Evolutionary conservation across 2,113 vertebrate species (phyloP).

Genomic region (Bos indicus): DNA sequence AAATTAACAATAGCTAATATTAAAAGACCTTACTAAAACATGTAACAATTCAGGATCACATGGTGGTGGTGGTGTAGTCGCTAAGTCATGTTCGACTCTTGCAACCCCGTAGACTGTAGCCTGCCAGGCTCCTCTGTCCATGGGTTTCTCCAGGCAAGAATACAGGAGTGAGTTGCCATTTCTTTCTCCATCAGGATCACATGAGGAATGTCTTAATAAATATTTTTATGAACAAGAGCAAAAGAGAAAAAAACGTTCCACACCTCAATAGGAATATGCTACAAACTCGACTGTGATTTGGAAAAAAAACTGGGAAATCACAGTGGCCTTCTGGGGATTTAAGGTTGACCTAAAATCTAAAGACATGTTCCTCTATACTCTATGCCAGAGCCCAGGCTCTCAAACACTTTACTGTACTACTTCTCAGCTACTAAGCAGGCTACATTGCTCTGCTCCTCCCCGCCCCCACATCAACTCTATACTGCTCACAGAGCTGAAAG

Average conservation of each 20-base stretch:
- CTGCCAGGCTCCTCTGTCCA: neutral
- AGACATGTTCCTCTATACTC: neutral
- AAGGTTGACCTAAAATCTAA: neutral
- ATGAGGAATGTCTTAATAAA: neutral
- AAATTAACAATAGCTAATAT: neutral
- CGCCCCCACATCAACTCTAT: neutral
- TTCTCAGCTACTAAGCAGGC: neutral
- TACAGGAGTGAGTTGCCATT: neutral
- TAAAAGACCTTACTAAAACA: slow-evolving; percentile 14
- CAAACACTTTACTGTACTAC: neutral
- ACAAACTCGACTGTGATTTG: neutral
- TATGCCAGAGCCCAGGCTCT: neutral
- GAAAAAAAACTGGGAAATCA: neutral
- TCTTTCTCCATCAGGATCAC: neutral
- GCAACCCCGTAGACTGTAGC: neutral
- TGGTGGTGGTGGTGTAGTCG: neutral
- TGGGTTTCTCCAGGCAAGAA: neutral
- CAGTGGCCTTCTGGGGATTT: neutral
- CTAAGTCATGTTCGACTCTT: neutral
- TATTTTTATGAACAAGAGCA: neutral
- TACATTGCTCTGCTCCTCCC: neutral
- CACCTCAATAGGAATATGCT: neutral
- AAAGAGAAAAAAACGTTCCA: neutral
- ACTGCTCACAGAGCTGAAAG: neutral
- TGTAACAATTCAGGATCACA: neutral